These are phyloP conservation scores for Tolmerus cingulatus DNA, from an alignment of 2,888 invertebrate genomes.

Conservation along the genomic window DNA sequence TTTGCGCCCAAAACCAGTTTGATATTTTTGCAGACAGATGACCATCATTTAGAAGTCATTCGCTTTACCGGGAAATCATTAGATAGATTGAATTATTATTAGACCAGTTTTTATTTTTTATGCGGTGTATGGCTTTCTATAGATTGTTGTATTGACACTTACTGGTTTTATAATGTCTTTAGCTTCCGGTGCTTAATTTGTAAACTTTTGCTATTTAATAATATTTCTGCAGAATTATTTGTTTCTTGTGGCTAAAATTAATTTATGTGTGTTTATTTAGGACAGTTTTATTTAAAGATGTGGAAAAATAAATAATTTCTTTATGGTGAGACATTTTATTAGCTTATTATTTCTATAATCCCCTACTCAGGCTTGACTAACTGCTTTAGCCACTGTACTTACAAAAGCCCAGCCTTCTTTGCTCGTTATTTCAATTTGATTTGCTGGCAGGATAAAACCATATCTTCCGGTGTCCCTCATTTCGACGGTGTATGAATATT, in stretches of 20 bases:
- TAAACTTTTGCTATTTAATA: too few species aligned
- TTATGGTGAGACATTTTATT: background rate
- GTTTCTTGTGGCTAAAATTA: too few species aligned
- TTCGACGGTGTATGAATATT: constrained; percentile 90
- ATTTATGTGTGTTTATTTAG: too few species aligned
- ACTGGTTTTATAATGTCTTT: background rate
- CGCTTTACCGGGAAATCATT: background rate
- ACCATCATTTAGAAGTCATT: background rate
- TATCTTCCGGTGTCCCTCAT: constrained; percentile 83
- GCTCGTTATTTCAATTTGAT: constrained; percentile 77
- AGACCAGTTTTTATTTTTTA: too few species aligned
- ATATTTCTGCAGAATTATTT: too few species aligned
- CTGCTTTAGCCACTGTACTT: constrained; percentile 69
- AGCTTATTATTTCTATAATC: background rate
- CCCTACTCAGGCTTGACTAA: constrained; percentile 47
- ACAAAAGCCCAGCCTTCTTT: constrained; percentile 78
- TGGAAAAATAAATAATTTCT: background rate
- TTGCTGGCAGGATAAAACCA: constrained; percentile 87
- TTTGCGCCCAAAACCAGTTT: background rate
- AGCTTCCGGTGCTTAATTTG: too few species aligned
- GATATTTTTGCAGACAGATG: background rate
- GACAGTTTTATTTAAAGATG: too few species aligned
- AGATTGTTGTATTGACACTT: background rate
- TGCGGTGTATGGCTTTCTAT: too few species aligned
- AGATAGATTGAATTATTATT: background rate